Conservation (phyloP, 2,888 invertebrate species). For the Lypha dubia region DNA sequence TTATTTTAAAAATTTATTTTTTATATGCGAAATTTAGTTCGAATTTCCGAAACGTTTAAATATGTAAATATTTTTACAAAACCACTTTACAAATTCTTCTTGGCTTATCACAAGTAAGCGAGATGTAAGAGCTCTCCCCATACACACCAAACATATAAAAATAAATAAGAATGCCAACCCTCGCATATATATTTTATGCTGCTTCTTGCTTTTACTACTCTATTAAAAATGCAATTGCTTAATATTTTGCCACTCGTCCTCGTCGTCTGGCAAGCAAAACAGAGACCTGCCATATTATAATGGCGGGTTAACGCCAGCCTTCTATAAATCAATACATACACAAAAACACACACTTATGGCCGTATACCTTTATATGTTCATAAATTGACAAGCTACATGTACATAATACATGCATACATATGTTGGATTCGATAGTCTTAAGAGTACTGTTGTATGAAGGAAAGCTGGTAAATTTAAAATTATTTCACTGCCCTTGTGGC, state of each 20-base stretch:
- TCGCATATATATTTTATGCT: not conserved
- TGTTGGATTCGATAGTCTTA: not conserved
- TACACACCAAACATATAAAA: not conserved
- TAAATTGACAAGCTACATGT: not conserved
- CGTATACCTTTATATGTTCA: conserved; percentile 1
- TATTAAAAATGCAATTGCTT: conserved; percentile 69
- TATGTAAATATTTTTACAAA: too few species aligned
- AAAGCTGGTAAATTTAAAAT: conserved; percentile 58
- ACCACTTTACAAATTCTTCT: too few species aligned
- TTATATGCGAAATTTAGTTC: too few species aligned
- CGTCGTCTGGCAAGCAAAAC: conserved; percentile 31
- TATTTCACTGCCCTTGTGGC: conserved; percentile 80
- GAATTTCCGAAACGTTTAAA: too few species aligned
- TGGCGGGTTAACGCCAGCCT: conserved; percentile 32
- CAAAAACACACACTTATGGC: too few species aligned
- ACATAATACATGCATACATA: too few species aligned
- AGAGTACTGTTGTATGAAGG: not conserved
- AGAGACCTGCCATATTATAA: conserved; percentile 16
- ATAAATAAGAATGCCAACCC: not conserved
- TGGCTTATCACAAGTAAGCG: too few species aligned
- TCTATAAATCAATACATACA: not conserved
- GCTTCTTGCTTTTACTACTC: conserved; percentile 54
- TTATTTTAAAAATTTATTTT: too few species aligned
- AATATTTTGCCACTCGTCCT: conserved; percentile 25
- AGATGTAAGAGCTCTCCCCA: not conserved